These are phyloP conservation scores for Equus quagga DNA, from an alignment of 2,113 vertebrate genomes.

Conservation along the genomic window DNA sequence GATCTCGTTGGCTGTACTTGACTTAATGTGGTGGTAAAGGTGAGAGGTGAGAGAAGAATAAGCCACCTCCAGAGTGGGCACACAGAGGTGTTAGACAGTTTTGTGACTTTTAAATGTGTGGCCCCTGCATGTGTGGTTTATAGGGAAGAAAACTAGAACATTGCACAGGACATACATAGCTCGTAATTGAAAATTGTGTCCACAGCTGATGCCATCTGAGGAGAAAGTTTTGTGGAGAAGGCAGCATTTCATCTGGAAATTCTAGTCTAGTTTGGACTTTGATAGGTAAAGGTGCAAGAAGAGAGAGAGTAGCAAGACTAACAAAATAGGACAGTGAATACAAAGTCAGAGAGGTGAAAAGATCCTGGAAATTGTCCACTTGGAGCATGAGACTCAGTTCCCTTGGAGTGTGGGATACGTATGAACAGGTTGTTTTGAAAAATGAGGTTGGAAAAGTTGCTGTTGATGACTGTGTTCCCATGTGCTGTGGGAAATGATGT, in stretches of 20 bases:
- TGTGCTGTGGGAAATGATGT: background rate
- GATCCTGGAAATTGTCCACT: background rate
- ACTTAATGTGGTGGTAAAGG: background rate
- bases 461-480: background rate
- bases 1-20: background rate
- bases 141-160: background rate
- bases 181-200: background rate
- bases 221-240: conserved; percentile 9
- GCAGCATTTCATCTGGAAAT: background rate
- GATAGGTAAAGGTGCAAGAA: background rate
- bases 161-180: background rate
- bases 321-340: background rate
- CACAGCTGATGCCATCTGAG: background rate
- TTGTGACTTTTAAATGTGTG: background rate
- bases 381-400: background rate
- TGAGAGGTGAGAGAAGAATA: background rate
- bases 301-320: background rate
- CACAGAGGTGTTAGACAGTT: background rate
- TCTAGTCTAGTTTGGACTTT: background rate
- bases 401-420: background rate
- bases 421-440: background rate
- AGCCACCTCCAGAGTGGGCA: background rate
- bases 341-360: background rate
- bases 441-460: background rate
- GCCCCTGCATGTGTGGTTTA: accelerated